Evolutionary conservation across 1,140 invertebrate species (phyloP), one percentile per base, ranked within the genome.

Genomic region (Drosophila nebulosa): DNA sequence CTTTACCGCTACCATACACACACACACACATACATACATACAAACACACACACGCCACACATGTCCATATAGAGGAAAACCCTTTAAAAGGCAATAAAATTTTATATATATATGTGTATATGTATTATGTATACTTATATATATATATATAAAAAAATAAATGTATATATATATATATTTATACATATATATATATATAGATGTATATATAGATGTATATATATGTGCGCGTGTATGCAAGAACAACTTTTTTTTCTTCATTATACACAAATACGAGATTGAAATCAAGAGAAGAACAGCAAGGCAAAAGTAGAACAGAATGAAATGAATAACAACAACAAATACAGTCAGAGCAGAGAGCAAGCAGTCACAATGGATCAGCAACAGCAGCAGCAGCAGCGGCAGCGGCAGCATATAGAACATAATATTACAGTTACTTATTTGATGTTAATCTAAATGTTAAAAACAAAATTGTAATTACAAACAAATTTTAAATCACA

Each of bases 401-500:
- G 32, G 32, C 50, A 46, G 32, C 59, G 52, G 12, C 35, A 50
- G 35, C 50, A 53, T 5, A 30, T 36, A 61, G 27, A 36, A 60
- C 64, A 73, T 50, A 73, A 73, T 72, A 64, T 58, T 21, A 74
- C 70, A 74, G 71, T 74, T 74, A 74, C 71, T 74, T 74, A 74
- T 74, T 74, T 74, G 71, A 74, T 74, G 71, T 74, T 71, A 58
- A 74, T 74, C 71, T 74, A 74, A 71, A 74, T 74, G 71, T 74
- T 74, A 74, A 74, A 50, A 74, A 74, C 66, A 74, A 74, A 50
- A 74, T 55, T 73, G 35, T 69, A 32, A 70, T 71, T 46, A 7
- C 16, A 46, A 35, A 61, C 35, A 61, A 61, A 35, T 27, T 5
- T 55, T 16, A 55, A 55, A 55, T 30, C 52, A 30, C 52, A 30